Conservation (phyloP, 2,797 vertebrate genomes). For the Chelmon rostratus region DNA sequence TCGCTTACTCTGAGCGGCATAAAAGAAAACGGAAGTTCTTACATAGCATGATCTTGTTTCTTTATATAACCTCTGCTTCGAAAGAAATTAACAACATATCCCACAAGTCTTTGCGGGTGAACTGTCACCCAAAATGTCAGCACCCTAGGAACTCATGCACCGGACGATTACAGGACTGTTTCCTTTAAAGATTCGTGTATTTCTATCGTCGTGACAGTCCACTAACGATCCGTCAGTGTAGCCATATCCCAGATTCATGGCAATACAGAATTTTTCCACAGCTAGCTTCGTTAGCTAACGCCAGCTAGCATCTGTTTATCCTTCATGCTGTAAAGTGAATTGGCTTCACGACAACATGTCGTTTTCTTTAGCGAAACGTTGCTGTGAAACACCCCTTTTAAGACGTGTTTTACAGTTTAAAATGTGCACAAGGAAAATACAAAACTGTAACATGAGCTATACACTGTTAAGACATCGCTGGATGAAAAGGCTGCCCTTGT, state of each 20-base stretch:
- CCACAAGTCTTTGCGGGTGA: constrained; percentile 68
- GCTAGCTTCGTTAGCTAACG: constrained; percentile 3
- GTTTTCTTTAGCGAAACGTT: constrained; percentile 35
- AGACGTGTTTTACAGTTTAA: constrained; percentile 70
- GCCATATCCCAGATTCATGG: fast-evolving
- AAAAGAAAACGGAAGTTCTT: background rate
- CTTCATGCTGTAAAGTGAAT: background rate
- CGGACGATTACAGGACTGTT: constrained; percentile 5
- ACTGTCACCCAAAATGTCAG: constrained; percentile 80
- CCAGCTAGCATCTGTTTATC: background rate
- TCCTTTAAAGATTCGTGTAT: background rate
- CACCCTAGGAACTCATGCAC: constrained; percentile 42
- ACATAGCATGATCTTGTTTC: background rate
- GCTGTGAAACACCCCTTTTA: constrained; percentile 35
- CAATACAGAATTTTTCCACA: fast-evolving
- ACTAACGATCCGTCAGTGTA: background rate
- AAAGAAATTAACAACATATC: constrained; percentile 65
- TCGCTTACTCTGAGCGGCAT: no score
- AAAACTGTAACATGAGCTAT: constrained; percentile 34
- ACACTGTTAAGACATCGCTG: constrained; percentile 75
- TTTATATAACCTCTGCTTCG: background rate
- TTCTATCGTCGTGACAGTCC: background rate
- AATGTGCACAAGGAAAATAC: constrained; percentile 66
- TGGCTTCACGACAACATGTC: constrained; percentile 56
- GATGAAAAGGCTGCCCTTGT: constrained; percentile 65